phyloP scores from a whole-genome alignment of 2,113 vertebrate species.

The Connochaetes taurinus region DNA sequence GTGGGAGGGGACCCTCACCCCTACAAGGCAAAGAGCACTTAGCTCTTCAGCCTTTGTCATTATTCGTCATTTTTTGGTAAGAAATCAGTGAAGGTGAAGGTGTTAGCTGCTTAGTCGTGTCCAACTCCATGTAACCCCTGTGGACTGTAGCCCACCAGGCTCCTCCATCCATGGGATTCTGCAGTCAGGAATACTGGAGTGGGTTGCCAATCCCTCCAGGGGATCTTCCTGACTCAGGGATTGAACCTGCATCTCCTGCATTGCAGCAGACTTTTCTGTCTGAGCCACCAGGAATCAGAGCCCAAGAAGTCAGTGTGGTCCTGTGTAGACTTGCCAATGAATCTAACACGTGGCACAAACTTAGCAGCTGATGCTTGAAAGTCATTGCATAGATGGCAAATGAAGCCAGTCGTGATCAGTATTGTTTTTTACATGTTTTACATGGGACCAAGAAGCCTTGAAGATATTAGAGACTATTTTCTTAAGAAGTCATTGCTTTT shows the following conservation, averaged over 20 bases:
- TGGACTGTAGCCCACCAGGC: background rate
- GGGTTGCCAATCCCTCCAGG: background rate
- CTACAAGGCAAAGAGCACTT: rapidly evolving
- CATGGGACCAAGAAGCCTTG: background rate
- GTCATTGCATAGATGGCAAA: background rate
- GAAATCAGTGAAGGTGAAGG: background rate
- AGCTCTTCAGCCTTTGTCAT: background rate
- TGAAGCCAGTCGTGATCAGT: background rate
- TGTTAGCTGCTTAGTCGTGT: background rate
- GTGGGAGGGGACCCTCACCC: background rate
- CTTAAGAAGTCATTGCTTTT: background rate
- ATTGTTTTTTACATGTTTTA: background rate
- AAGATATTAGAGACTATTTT: background rate
- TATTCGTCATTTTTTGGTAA: background rate
- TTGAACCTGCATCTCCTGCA: background rate
- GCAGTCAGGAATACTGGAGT: background rate
- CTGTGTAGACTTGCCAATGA: background rate
- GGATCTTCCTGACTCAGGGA: background rate
- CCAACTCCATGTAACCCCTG: background rate
- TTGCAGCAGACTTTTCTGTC: background rate
- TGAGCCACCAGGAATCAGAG: background rate
- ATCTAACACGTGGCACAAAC: background rate
- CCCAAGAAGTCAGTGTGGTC: background rate
- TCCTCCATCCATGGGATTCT: background rate
- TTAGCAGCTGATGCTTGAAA: background rate